Evolutionary conservation across 2,113 vertebrate species (phyloP).

Genomic region (Procavia capensis): DNA sequence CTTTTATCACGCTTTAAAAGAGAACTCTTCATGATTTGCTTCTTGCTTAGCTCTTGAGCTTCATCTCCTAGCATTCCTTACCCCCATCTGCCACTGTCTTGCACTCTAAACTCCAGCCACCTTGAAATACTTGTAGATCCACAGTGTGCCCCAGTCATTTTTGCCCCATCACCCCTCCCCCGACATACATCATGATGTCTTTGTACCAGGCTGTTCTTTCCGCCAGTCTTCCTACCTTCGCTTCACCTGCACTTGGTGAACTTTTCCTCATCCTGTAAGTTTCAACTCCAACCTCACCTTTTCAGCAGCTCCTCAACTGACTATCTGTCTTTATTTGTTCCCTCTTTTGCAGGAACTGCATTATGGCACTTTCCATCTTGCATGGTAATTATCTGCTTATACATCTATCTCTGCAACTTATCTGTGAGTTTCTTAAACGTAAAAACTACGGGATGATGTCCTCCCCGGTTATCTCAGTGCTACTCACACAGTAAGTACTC

Average conservation of each 20-base stretch:
- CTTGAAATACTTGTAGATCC: background rate
- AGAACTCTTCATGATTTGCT: background rate
- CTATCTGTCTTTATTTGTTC: background rate
- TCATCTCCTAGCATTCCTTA: background rate
- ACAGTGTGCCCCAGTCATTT: background rate
- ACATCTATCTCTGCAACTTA: background rate
- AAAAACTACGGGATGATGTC: background rate
- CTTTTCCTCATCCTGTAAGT: background rate
- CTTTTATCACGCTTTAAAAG: background rate
- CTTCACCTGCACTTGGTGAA: background rate
- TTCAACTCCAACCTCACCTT: background rate
- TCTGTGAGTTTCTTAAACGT: conserved; percentile 23
- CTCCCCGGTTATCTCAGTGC: background rate
- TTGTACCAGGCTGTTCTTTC: background rate
- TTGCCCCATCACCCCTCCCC: background rate
- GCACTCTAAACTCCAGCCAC: background rate
- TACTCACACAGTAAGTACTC: conserved; percentile 15
- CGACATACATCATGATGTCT: background rate
- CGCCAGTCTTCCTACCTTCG: background rate
- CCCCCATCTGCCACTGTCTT: background rate
- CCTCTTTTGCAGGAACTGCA: background rate
- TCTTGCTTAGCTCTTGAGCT: background rate
- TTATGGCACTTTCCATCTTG: background rate
- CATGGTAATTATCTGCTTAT: background rate
- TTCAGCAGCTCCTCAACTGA: background rate